phyloP scores from a whole-genome alignment of 1,140 invertebrate genomes.

The Augochlora pura region DNA sequence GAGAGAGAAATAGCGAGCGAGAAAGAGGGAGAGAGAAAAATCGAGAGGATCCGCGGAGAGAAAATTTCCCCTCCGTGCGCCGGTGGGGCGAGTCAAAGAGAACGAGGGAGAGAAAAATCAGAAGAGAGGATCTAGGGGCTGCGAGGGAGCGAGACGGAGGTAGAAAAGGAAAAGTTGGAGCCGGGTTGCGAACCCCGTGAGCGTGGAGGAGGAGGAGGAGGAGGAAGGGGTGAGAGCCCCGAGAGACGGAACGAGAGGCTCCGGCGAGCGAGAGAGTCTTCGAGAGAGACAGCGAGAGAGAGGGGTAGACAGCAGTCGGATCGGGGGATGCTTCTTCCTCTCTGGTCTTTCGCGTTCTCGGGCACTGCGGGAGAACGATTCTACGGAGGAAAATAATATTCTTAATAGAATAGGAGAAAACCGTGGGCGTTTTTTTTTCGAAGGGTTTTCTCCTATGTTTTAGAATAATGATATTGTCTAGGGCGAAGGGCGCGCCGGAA shows the following conservation, averaged over 20 bases:
- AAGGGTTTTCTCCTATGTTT: conserved; percentile 16
- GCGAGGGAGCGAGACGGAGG: conserved; percentile 23
- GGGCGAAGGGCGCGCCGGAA: too few species aligned
- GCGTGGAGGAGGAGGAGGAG: neutral
- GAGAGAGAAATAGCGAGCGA: too few species aligned
- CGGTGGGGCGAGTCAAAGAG: conserved; percentile 25
- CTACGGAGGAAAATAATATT: conserved; percentile 53
- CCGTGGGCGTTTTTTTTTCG: conserved; percentile 24
- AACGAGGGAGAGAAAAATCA: conserved; percentile 22
- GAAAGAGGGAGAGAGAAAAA: too few species aligned
- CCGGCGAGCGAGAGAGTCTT: neutral
- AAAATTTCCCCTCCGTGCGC: conserved; percentile 59
- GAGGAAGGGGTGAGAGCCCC: neutral
- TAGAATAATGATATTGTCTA: conserved; percentile 12
- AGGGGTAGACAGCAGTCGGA: conserved; percentile 18
- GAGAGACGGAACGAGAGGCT: neutral
- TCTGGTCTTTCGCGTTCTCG: conserved; percentile 45
- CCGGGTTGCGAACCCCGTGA: conserved; percentile 1
- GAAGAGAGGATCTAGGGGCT: conserved; percentile 18
- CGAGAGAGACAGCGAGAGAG: neutral
- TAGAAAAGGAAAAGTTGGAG: conserved; percentile 29
- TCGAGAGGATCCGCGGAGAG: conserved; percentile 54
- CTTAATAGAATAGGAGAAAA: conserved; percentile 49
- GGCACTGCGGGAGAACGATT: conserved; percentile 40
- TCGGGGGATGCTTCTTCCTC: conserved; percentile 47